Conservation (phyloP, 2,113 vertebrate species). For the Serilophus lunatus region DNA sequence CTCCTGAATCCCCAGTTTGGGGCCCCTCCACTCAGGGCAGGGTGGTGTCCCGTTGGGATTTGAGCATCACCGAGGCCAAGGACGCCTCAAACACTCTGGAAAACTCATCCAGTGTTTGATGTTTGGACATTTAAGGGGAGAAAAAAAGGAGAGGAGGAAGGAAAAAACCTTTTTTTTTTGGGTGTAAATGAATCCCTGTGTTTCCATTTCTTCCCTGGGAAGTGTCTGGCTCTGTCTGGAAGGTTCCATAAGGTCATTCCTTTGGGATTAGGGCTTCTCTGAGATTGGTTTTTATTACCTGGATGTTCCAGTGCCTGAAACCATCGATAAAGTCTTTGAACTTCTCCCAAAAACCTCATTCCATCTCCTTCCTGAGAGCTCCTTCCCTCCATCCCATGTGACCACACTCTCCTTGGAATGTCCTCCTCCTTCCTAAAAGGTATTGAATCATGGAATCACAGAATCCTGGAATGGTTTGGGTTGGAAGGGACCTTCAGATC, state of each 20-base stretch:
- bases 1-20: background rate
- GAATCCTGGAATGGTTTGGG: background rate
- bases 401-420: background rate
- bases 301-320: background rate
- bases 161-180: background rate
- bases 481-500: background rate
- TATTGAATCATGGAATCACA: background rate
- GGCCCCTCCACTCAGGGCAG: background rate
- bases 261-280: accelerated
- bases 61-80: background rate
- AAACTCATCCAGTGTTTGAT: accelerated
- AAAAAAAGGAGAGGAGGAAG: accelerated
- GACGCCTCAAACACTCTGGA: accelerated
- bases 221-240: accelerated
- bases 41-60: accelerated
- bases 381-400: background rate
- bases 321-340: too few species aligned
- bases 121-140: background rate
- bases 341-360: too few species aligned
- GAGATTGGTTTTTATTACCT: background rate
- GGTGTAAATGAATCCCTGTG: background rate
- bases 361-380: background rate
- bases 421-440: background rate
- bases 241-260: background rate
- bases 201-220: background rate